phyloP scores from a whole-genome alignment of 2,797 vertebrate species.

The Atherinosoma microstoma region DNA sequence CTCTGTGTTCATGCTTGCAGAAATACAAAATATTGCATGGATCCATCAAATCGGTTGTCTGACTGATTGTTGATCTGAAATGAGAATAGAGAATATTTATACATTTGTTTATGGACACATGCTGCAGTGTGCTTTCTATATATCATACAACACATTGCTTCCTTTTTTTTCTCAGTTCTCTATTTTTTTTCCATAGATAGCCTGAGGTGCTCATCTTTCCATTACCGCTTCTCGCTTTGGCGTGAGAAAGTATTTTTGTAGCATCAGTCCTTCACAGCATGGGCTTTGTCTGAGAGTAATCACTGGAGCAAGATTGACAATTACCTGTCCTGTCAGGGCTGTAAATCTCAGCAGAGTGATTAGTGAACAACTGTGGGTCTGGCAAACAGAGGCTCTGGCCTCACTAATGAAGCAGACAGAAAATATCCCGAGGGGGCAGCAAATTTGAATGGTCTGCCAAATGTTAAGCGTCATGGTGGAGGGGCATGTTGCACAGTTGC shows the following conservation, averaged over 20 bases:
- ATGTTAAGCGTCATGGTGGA: constrained; percentile 13
- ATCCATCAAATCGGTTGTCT: not conserved
- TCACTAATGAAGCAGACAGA: constrained; percentile 46
- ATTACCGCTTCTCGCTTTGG: constrained; percentile 26
- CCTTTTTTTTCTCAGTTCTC: not conserved
- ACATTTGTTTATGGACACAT: not conserved
- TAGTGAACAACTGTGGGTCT: constrained; percentile 63
- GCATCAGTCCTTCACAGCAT: constrained; percentile 24
- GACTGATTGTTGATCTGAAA: not conserved
- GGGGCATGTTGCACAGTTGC: constrained; percentile 15
- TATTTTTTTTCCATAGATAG: constrained; percentile 38
- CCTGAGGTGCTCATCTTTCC: constrained; percentile 36
- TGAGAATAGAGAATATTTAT: not conserved
- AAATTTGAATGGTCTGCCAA: constrained; percentile 32
- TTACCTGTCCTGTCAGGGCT: constrained; percentile 65
- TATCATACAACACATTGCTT: not conserved
- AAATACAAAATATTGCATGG: not conserved
- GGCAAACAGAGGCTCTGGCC: constrained; percentile 49
- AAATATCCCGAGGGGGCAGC: constrained; percentile 58
- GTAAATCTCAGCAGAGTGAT: constrained; percentile 69
- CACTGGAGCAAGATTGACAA: constrained; percentile 64
- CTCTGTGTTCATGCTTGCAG: not conserved
- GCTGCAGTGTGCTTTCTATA: not conserved
- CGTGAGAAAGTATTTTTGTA: constrained; percentile 65
- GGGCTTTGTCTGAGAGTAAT: constrained; percentile 59